phyloP scores from a whole-genome alignment of 2,113 vertebrate genomes.

The Lamprotornis superbus region DNA sequence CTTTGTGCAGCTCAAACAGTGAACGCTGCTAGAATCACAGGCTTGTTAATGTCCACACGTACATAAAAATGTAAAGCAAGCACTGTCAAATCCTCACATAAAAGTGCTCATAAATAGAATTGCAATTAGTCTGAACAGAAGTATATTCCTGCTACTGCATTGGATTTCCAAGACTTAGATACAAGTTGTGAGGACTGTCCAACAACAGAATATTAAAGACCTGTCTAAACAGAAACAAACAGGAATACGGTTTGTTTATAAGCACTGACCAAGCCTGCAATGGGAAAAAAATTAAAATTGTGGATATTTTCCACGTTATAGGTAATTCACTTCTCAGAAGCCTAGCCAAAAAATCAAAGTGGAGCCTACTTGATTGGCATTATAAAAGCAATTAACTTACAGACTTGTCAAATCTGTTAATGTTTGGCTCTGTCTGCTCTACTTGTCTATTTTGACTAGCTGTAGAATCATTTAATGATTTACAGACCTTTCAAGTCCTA shows the following conservation, averaged over 20 bases:
- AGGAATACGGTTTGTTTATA: constrained; percentile 27
- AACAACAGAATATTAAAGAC: neutral
- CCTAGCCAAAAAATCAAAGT: constrained; percentile 72
- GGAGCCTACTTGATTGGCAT: constrained; percentile 76
- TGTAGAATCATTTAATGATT: constrained; percentile 73
- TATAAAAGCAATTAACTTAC: constrained; percentile 77
- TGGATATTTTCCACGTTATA: constrained; percentile 69
- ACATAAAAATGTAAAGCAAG: neutral
- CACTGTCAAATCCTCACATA: neutral
- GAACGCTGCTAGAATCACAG: neutral
- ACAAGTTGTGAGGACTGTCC: neutral
- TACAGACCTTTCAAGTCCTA: constrained; percentile 70
- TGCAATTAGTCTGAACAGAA: neutral
- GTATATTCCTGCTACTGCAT: neutral
- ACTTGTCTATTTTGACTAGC: constrained; percentile 74
- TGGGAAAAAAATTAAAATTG: constrained; percentile 45
- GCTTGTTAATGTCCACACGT: neutral
- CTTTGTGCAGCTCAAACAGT: neutral
- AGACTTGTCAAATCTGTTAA: constrained; percentile 74
- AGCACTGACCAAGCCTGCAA: constrained; percentile 66
- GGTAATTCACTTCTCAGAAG: constrained; percentile 70
- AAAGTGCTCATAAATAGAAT: neutral
- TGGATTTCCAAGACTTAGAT: neutral
- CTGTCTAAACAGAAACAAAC: constrained; percentile 1
- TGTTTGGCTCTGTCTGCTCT: constrained; percentile 60